These are phyloP conservation scores for Esox masquinongy DNA, from an alignment of 2,797 vertebrate species.

Conservation along the genomic window DNA sequence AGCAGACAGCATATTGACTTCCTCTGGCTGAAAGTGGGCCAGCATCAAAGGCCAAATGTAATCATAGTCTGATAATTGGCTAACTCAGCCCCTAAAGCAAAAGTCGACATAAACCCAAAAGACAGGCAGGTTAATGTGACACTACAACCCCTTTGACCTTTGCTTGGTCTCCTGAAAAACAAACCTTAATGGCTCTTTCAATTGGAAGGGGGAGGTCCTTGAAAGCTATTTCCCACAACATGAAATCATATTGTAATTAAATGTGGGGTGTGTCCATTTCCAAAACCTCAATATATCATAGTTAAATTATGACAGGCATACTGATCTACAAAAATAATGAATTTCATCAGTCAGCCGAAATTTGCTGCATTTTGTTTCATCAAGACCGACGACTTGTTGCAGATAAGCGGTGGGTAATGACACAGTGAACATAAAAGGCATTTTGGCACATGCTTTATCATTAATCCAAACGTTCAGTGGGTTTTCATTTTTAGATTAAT, in stretches of 20 bases:
- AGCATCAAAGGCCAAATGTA: slow-evolving; percentile 54
- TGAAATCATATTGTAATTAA: background rate
- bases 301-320: too few species aligned
- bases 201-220: background rate
- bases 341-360: too few species aligned
- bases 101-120: slow-evolving; percentile 47
- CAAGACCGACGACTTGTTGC: too few species aligned
- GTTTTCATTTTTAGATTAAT: too few species aligned
- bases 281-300: too few species aligned
- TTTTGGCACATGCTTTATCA: too few species aligned
- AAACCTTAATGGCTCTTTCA: slow-evolving; percentile 1
- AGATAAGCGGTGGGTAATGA: too few species aligned
- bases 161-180: slow-evolving; percentile 26
- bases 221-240: background rate
- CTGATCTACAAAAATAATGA: too few species aligned
- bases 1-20: slow-evolving; percentile 63
- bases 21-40: slow-evolving; percentile 56
- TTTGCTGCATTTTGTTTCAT: too few species aligned
- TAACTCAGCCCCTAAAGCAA: slow-evolving; percentile 44
- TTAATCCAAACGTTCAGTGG: too few species aligned
- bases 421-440: too few species aligned
- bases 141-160: slow-evolving; percentile 42
- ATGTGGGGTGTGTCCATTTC: too few species aligned
- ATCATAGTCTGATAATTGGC: slow-evolving; percentile 41
- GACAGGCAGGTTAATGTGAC: slow-evolving; percentile 42